Evolutionary conservation across 2,888 invertebrate species (phyloP).

Genomic region (Drosophila barbarae): DNA sequence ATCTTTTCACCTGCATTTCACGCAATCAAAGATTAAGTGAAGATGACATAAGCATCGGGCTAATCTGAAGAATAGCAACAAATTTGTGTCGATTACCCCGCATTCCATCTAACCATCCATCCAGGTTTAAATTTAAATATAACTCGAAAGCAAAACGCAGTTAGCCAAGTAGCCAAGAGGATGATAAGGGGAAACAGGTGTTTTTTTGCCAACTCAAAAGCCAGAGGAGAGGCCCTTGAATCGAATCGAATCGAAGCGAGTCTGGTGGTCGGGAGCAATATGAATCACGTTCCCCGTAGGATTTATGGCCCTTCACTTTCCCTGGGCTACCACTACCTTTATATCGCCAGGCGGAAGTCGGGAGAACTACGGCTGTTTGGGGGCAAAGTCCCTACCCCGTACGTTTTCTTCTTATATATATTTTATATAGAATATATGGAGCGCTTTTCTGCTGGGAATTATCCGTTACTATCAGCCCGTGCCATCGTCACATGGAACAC

Average conservation of each 20-base stretch:
- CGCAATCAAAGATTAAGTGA: background rate
- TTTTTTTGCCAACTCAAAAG: background rate
- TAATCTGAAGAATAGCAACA: background rate
- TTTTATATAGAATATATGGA: background rate
- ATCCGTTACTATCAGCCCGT: conserved; percentile 30
- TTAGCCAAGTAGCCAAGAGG: background rate
- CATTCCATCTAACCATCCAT: conserved; percentile 1
- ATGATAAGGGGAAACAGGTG: conserved; percentile 19
- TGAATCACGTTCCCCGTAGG: conserved; percentile 9
- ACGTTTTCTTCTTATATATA: background rate
- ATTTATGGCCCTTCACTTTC: conserved; percentile 28
- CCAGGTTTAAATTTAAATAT: conserved; percentile 20
- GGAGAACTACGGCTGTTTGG: conserved; percentile 16
- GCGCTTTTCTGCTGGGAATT: conserved; percentile 20
- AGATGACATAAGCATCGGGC: background rate
- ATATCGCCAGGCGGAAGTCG: conserved; percentile 25
- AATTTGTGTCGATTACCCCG: conserved; percentile 2
- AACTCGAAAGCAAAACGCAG: background rate
- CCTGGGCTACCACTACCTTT: background rate
- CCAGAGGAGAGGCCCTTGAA: conserved; percentile 16
- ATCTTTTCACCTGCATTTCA: background rate
- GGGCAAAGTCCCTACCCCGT: conserved; percentile 12
- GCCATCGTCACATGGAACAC: conserved; percentile 28
- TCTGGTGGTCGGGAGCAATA: background rate
- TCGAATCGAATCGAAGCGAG: background rate